Base-by-base conservation (phyloP, 2,888 invertebrate species). In the Smittia sp. region DNA sequence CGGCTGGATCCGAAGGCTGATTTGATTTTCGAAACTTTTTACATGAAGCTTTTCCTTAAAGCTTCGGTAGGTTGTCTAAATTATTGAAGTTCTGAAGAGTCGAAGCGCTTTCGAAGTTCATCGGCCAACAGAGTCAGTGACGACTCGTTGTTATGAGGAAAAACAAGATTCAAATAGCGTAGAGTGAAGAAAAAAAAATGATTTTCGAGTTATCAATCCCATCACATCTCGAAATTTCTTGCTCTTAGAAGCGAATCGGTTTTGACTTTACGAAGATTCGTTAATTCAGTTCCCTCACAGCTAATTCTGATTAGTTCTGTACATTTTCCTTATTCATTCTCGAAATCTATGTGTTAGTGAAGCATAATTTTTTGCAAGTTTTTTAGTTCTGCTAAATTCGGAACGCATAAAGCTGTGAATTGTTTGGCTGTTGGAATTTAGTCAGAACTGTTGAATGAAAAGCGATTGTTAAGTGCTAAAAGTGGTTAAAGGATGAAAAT, bases 261-360 rank as follows among this genome's bases (percentile, higher is more conserved):
- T 11, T 58, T 52, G 52, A 52, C 15, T 11, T 15, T 4, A n/a
- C n/a, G 11, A 2, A 58, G 6, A 58, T 22, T 58, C 18, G 22
- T 6, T 18, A 13, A 22, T 22, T 58, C 6, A 58, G 22, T 58
- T 22, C 22, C 58, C 58, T 58, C 6, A 22, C 4, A 68, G 41
- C 41, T 68, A 68, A 68, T 68, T 68, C 46, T 68, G 41, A 41
- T 68, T 24, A 46, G 41, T 68, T 68, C 20, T 41, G 24, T 41
- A 20, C 41, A 22, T n/a, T 68, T 68, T 41, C 39, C 24, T 24
- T 9, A 13, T 65, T 25, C 32, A n/a, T 65, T 65, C 6, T 13
- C n/a, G 27, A 68, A 68, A 20, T 41, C 68, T 41, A 46, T 68
- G 68, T 46, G 68, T 46, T 68, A 68, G 68, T 46, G 41, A 46